These are phyloP conservation scores for Euplagia quadripunctaria DNA, from an alignment of 2,888 invertebrate genomes.

Conservation along the genomic window DNA sequence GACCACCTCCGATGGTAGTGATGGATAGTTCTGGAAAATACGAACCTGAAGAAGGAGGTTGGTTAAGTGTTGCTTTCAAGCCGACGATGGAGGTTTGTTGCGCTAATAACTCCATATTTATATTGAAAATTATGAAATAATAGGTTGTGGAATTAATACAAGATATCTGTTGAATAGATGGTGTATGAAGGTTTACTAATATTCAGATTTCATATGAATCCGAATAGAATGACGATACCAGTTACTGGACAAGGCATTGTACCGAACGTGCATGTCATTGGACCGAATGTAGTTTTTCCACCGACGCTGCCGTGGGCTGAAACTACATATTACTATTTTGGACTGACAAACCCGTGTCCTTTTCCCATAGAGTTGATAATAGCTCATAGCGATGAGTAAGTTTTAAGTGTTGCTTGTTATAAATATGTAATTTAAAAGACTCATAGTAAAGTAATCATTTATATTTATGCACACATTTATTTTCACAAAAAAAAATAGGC, in stretches of 20 bases:
- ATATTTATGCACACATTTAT: neutral
- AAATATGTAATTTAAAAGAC: neutral
- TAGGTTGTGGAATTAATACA: neutral
- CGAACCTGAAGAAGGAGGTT: conserved; percentile 80
- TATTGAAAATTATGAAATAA: neutral
- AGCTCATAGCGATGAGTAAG: conserved; percentile 89
- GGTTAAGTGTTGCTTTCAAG: conserved; percentile 87
- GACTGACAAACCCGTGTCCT: conserved; percentile 88
- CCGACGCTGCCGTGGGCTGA: conserved; percentile 89
- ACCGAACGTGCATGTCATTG: conserved; percentile 83
- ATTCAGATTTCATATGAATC: conserved; percentile 84
- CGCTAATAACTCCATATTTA: neutral
- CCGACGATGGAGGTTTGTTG: conserved; percentile 79
- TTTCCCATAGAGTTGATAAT: conserved; percentile 91
- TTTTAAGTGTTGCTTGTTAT: conserved; percentile 22
- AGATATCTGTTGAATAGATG: conserved; percentile 63
- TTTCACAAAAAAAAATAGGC: too few species aligned
- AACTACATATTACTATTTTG: conserved; percentile 87
- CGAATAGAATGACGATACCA: conserved; percentile 77
- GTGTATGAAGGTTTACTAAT: conserved; percentile 75
- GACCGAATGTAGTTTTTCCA: conserved; percentile 86
- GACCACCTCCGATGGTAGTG: conserved; percentile 70
- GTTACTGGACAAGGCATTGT: conserved; percentile 86
- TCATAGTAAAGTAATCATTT: neutral
- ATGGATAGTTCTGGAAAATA: conserved; percentile 80